Evolutionary conservation across 2,113 vertebrate genomes (phyloP).

Genomic region (Heterotilapia buettikoferi): DNA sequence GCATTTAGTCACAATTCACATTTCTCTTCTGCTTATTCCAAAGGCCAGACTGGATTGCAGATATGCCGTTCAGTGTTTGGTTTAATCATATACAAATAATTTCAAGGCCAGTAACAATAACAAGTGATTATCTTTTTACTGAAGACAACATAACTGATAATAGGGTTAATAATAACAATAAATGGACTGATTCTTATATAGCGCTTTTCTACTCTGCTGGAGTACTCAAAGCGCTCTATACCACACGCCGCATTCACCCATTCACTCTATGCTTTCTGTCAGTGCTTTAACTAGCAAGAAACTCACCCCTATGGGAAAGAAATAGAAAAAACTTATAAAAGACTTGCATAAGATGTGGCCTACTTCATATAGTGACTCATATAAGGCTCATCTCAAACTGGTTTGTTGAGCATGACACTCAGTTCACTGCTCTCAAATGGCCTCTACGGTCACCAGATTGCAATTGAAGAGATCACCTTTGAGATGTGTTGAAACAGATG

Average conservation of each 20-base stretch:
- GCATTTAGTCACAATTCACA: not conserved
- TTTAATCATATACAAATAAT: not conserved
- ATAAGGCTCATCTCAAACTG: too few relatives aligned
- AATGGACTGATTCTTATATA: not conserved
- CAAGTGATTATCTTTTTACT: not conserved
- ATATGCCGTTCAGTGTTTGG: not conserved
- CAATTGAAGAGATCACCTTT: too few relatives aligned
- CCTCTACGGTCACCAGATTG: too few relatives aligned
- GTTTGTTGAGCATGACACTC: too few relatives aligned
- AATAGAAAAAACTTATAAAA: too few relatives aligned
- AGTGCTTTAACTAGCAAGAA: not conserved
- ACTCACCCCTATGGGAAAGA: too few relatives aligned
- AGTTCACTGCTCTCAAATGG: too few relatives aligned
- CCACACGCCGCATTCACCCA: not conserved
- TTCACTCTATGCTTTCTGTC: rapidly evolving
- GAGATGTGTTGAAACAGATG: too few relatives aligned
- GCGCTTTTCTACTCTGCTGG: not conserved
- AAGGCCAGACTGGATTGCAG: not conserved
- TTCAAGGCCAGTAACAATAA: not conserved
- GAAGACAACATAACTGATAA: not conserved
- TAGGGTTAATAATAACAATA: not conserved
- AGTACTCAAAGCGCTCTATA: not conserved
- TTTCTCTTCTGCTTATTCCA: not conserved
- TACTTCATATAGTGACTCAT: too few relatives aligned
- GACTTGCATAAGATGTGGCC: too few relatives aligned